These are phyloP conservation scores for mouse (Mus musculus) DNA, from an alignment of 2,113 vertebrate genomes.

Conservation along the genomic window DNA sequence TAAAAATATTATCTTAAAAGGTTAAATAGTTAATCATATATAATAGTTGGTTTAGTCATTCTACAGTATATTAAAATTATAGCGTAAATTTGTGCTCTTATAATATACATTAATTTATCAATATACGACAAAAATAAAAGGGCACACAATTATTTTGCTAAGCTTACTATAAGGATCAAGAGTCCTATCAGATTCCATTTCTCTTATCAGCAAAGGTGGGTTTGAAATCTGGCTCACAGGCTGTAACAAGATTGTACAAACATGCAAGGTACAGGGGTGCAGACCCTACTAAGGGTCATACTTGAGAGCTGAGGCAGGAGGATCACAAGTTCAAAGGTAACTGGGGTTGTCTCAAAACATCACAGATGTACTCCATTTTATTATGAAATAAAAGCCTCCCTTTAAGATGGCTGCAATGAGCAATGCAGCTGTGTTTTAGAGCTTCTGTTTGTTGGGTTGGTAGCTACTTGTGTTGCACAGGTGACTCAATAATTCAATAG, in stretches of 20 bases:
- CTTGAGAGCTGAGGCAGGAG: neutral
- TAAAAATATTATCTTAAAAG: neutral
- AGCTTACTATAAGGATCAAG: neutral
- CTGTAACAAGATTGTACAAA: neutral
- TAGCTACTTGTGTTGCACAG: neutral
- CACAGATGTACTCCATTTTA: neutral
- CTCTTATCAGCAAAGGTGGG: constrained; percentile 8
- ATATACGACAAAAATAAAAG: neutral
- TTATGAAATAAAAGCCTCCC: neutral
- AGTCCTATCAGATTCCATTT: neutral
- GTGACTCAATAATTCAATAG: neutral
- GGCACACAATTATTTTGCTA: neutral
- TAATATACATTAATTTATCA: neutral
- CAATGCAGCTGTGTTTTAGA: neutral
- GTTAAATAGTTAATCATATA: neutral
- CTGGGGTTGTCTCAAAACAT: neutral
- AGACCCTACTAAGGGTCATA: no score
- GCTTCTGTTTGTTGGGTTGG: neutral
- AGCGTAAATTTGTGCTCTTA: neutral
- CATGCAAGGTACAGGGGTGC: neutral
- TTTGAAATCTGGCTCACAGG: constrained; percentile 28
- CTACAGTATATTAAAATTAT: neutral
- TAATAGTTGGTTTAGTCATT: neutral
- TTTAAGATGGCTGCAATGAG: neutral
- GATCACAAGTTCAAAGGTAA: neutral